phyloP scores from a whole-genome alignment of 2,888 invertebrate species.

The Drosophila nr. medialis region DNA sequence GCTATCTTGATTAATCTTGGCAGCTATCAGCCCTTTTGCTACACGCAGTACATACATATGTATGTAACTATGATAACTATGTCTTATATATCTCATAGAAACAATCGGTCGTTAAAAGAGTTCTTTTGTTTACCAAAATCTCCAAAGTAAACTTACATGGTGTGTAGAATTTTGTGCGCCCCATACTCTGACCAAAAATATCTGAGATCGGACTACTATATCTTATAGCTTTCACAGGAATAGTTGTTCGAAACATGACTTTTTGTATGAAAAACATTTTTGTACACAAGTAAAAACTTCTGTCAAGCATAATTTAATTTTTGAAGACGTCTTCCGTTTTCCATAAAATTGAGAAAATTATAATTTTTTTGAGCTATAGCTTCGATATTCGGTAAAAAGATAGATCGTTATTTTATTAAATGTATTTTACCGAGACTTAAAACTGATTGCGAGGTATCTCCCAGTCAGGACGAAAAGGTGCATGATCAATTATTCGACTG shows the following conservation, averaged over 20 bases:
- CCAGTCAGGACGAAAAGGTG: not conserved
- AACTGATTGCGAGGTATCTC: not conserved
- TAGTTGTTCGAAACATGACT: too few relatives aligned
- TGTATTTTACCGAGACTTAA: not conserved
- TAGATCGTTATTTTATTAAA: not conserved
- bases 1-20: not conserved
- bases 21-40: rapidly evolving
- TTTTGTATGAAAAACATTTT: too few relatives aligned
- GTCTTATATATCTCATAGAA: not conserved
- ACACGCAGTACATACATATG: too few relatives aligned
- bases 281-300: too few relatives aligned
- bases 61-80: too few relatives aligned
- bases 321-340: not conserved
- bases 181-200: not conserved
- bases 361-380: not conserved
- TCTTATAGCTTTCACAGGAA: too few relatives aligned
- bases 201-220: too few relatives aligned
- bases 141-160: rapidly evolving
- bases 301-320: not conserved
- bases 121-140: not conserved
- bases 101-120: not conserved
- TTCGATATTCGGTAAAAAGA: not conserved
- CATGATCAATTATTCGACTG: not conserved
- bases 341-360: not conserved
- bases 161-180: not conserved